Percentiles rank a stretch among this genome's conserved stretches.
phyloP scores from a whole-genome alignment of 1,140 invertebrate genomes.

The Goniozus legneri region DNA sequence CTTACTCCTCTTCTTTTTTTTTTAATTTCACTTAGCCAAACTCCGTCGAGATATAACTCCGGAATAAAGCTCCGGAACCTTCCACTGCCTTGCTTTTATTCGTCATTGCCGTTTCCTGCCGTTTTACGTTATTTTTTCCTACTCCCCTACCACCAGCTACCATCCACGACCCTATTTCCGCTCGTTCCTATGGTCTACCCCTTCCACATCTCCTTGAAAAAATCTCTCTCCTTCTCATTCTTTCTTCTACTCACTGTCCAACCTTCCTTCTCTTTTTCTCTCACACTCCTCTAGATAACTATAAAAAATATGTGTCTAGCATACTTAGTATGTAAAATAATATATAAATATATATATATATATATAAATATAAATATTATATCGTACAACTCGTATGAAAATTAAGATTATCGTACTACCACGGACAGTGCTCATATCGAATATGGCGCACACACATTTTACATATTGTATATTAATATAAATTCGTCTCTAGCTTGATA shows the following conservation, averaged over 20 bases:
- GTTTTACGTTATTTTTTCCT: too few species aligned
- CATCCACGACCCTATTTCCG: too few species aligned
- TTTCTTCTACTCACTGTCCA: slow-evolving; percentile 6
- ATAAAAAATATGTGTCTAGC: slow-evolving; percentile 33
- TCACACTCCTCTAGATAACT: slow-evolving; percentile 15
- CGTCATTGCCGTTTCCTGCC: neutral
- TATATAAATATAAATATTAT: slow-evolving; percentile 19
- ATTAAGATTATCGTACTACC: slow-evolving; percentile 37
- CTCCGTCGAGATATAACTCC: too few species aligned
- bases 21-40: too few species aligned
- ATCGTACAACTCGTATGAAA: slow-evolving; percentile 29
- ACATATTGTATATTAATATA: slow-evolving; percentile 53
- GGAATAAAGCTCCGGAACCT: too few species aligned
- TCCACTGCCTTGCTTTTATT: slow-evolving; percentile 3
- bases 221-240: neutral
- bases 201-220: too few species aligned
- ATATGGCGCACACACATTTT: slow-evolving; percentile 45
- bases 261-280: slow-evolving; percentile 1
- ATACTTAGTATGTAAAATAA: slow-evolving; percentile 42
- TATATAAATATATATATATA: slow-evolving; percentile 32
- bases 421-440: slow-evolving; percentile 46
- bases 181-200: too few species aligned
- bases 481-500: slow-evolving; percentile 43
- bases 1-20: too few species aligned
- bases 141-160: too few species aligned